These are phyloP conservation scores for Allobates femoralis DNA, from an alignment of 2,797 vertebrate species.

Conservation along the genomic window DNA sequence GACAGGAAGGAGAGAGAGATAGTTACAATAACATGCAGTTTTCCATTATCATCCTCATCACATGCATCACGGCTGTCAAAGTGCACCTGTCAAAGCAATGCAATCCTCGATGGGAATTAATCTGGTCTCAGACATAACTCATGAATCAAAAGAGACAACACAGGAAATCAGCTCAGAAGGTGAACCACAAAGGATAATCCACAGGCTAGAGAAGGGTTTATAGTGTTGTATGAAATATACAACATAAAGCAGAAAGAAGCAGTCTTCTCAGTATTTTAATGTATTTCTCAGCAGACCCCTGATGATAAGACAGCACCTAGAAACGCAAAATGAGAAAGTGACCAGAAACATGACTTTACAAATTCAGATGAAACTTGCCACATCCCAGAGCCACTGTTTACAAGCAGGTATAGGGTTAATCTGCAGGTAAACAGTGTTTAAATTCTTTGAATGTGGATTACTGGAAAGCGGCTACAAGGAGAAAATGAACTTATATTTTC, in stretches of 20 bases:
- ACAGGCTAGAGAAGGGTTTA: neutral
- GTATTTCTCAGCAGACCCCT: neutral
- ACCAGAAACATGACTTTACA: neutral
- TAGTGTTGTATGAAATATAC: neutral
- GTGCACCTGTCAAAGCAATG: constrained; percentile 43
- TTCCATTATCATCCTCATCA: constrained; percentile 55
- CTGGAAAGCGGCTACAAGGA: no score
- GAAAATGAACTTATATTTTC: no score
- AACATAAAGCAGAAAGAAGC: neutral
- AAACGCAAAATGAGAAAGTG: neutral
- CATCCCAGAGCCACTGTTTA: no score
- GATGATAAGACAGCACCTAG: neutral
- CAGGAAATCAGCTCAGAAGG: constrained; percentile 38
- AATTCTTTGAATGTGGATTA: no score
- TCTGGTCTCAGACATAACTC: constrained; percentile 35
- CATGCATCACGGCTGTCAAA: constrained; percentile 44
- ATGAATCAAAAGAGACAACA: constrained; percentile 54
- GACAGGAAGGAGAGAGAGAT: constrained; percentile 30
- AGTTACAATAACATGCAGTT: constrained; percentile 48
- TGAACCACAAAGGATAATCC: neutral
- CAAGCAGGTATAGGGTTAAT: no score
- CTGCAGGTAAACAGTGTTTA: no score
- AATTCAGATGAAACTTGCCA: no score
- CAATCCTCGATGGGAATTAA: constrained; percentile 45
- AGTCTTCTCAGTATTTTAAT: neutral